Percentiles rank a stretch among this genome's conserved stretches.
These are phyloP conservation scores for Caenorhabditis sp. DNA, from an alignment of 2,888 invertebrate species.

Conservation along the genomic window DNA sequence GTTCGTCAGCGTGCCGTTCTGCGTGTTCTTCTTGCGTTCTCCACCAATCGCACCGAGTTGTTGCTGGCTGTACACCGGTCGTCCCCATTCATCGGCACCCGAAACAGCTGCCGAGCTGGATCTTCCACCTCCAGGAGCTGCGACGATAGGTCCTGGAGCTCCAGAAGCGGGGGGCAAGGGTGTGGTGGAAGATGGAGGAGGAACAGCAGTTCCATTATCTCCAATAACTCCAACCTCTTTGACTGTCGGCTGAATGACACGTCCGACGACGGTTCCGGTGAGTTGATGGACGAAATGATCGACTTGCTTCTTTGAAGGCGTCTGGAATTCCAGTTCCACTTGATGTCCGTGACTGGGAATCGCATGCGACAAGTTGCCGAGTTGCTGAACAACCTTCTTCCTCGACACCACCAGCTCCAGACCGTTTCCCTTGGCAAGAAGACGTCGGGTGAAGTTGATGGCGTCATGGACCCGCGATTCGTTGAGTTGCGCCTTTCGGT, in stretches of 20 bases:
- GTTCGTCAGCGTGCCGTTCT: constrained; percentile 17
- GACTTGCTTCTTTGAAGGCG: constrained; percentile 63
- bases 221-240: constrained; percentile 37
- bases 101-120: not conserved
- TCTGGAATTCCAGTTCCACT: constrained; percentile 74
- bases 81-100: constrained; percentile 48
- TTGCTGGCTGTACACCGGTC: constrained; percentile 20
- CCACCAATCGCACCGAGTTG: constrained; percentile 71
- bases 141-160: not conserved
- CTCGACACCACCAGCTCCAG: constrained; percentile 76
- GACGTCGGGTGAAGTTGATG: constrained; percentile 74
- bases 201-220: not conserved
- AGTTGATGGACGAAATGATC: constrained; percentile 59
- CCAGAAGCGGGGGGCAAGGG: too few relatives aligned
- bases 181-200: not conserved
- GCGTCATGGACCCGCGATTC: constrained; percentile 76
- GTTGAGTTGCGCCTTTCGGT: constrained; percentile 74
- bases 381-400: constrained; percentile 77
- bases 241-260: constrained; percentile 48
- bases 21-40: constrained; percentile 68
- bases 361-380: constrained; percentile 74
- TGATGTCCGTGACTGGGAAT: constrained; percentile 76
- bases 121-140: constrained; percentile 17
- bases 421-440: constrained; percentile 74
- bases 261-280: constrained; percentile 62